These are phyloP conservation scores for Mythimna pallens DNA, from an alignment of 2,888 invertebrate species.

Conservation along the genomic window DNA sequence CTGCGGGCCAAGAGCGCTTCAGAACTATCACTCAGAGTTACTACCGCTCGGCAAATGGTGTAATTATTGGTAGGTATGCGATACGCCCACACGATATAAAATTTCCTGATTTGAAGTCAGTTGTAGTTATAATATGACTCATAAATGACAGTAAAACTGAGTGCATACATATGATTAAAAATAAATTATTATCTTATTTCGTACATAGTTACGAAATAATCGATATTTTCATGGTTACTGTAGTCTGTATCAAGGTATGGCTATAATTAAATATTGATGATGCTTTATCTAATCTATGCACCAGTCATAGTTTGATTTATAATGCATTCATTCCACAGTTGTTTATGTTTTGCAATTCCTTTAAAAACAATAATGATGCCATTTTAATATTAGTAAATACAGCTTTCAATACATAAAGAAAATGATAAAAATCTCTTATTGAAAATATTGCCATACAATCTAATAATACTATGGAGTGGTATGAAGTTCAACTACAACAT, in stretches of 20 bases:
- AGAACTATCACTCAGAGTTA: conserved; percentile 99
- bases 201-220: conserved; percentile 37
- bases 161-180: conserved; percentile 11
- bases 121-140: conserved; percentile 44
- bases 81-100: conserved; percentile 55
- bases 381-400: background rate
- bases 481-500: background rate
- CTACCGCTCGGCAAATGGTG: conserved; percentile 99
- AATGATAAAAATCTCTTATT: too few relatives aligned
- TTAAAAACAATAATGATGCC: background rate
- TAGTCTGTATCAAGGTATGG: background rate
- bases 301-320: background rate
- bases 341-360: background rate
- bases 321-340: conserved; percentile 3
- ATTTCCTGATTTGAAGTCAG: conserved; percentile 35
- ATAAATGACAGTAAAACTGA: conserved; percentile 31
- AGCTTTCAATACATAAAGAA: background rate
- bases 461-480: too few relatives aligned
- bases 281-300: conserved; percentile 8
- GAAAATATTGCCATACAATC: background rate
- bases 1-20: conserved; percentile 98
- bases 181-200: conserved; percentile 26
- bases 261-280: conserved; percentile 24
- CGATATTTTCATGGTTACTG: conserved; percentile 48
- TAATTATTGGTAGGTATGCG: conserved; percentile 94